phyloP scores from a whole-genome alignment of 92 coral and sea anemone genomes.

The Bergia sp. region DNA sequence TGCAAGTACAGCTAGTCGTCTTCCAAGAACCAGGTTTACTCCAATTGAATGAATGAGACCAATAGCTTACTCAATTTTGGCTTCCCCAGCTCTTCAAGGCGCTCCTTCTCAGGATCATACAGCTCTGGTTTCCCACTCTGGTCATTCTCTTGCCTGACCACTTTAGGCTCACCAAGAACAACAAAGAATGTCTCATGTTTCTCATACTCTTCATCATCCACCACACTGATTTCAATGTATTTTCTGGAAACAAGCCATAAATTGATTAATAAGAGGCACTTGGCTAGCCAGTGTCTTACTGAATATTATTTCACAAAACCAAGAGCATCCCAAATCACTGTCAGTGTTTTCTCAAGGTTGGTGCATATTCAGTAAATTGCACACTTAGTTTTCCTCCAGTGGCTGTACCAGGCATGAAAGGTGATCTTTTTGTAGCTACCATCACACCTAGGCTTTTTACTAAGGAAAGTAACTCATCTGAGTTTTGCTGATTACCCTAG shows the following conservation, averaged over 20 bases:
- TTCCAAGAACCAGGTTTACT: too few species aligned
- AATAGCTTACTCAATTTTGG: slow-evolving; percentile 81
- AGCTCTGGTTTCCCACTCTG: slow-evolving; percentile 46
- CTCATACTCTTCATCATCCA: slow-evolving; percentile 98
- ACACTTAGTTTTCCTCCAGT: too few species aligned
- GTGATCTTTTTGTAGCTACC: too few species aligned
- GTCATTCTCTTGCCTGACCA: slow-evolving; percentile 58
- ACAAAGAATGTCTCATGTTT: slow-evolving; percentile 87
- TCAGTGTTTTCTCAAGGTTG: too few species aligned
- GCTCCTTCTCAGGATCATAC: slow-evolving; percentile 82
- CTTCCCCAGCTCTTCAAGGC: slow-evolving; percentile 93
- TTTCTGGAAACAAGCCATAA: slow-evolving; percentile 59
- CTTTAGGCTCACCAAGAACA: slow-evolving; percentile 88
- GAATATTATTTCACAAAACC: not conserved
- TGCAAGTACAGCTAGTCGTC: too few species aligned
- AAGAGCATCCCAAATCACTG: not conserved
- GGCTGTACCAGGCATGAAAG: too few species aligned
- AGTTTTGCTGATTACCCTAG: too few species aligned
- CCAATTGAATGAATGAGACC: not conserved
- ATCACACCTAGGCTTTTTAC: too few species aligned
- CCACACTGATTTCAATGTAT: slow-evolving; percentile 76
- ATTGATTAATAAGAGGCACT: not conserved
- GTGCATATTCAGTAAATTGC: too few species aligned
- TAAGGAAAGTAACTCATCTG: too few species aligned
- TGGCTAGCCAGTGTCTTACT: too few species aligned